These are phyloP conservation scores for Calliopsis andreniformis DNA, from an alignment of 1,140 invertebrate genomes.

Conservation along the genomic window DNA sequence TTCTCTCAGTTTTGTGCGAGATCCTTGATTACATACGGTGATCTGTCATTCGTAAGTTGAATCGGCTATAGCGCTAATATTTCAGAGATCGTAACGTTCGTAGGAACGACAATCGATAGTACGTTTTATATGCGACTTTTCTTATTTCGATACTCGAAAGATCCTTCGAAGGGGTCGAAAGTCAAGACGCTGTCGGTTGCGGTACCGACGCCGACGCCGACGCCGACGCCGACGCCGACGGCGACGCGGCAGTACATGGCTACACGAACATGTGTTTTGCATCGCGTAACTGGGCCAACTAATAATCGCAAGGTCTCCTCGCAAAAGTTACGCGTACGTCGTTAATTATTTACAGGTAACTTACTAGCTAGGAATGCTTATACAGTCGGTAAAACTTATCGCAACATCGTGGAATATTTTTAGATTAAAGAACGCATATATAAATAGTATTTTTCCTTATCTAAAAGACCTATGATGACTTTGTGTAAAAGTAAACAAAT, in stretches of 20 bases:
- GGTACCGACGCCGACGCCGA: background rate
- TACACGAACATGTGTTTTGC: conserved; percentile 15
- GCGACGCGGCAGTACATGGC: background rate
- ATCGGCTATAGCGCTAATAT: too few species aligned
- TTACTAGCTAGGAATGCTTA: conserved; percentile 56
- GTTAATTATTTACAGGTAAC: conserved; percentile 58
- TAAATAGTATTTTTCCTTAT: conserved; percentile 58
- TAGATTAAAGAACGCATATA: conserved; percentile 54
- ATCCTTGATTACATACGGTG: conserved; percentile 1
- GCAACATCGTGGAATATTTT: conserved; percentile 44
- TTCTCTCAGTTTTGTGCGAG: conserved; percentile 11
- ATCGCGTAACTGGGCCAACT: background rate
- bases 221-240: too few species aligned
- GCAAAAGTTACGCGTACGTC: conserved; percentile 41
- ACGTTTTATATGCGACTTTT: background rate
- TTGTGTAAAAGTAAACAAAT: conserved; percentile 55
- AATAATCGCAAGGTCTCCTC: conserved; percentile 8
- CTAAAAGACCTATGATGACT: conserved; percentile 47
- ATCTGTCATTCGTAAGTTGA: background rate
- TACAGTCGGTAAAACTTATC: conserved; percentile 53
- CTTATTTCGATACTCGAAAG: too few species aligned
- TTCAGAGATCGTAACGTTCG: background rate
- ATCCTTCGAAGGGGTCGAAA: conserved; percentile 8
- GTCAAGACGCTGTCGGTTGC: background rate
- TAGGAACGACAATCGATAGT: background rate